These are phyloP conservation scores for Cyphotilapia sp. DNA, from an alignment of 2,113 vertebrate species.

Conservation along the genomic window DNA sequence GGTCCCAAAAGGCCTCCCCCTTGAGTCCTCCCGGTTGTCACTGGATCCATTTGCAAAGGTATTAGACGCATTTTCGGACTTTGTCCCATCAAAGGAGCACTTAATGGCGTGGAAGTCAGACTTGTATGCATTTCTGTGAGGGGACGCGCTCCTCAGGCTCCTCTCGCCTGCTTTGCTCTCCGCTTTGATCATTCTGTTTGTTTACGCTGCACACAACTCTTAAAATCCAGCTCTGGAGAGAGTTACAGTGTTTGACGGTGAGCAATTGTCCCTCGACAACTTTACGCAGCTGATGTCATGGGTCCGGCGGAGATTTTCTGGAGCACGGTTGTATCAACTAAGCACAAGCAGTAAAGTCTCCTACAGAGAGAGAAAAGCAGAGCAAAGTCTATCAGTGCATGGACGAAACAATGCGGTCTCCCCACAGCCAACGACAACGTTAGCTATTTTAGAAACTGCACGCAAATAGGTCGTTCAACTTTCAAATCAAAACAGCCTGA, in stretches of 20 bases:
- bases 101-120: conserved; percentile 90
- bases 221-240: not conserved
- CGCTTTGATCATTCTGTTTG: conserved; percentile 81
- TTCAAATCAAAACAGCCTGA: not conserved
- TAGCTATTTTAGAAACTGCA: not conserved
- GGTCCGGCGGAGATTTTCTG: conserved; percentile 34
- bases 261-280: not conserved
- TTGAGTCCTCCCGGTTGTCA: conserved; percentile 72
- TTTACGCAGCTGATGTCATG: conserved; percentile 40
- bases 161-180: conserved; percentile 86
- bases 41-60: conserved; percentile 76
- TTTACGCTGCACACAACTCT: not conserved
- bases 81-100: conserved; percentile 84
- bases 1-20: conserved; percentile 84
- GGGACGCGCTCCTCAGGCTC: conserved; percentile 85
- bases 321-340: conserved; percentile 40
- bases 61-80: conserved; percentile 64
- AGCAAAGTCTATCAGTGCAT: not conserved
- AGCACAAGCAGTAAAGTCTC: conserved; percentile 35
- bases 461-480: not conserved
- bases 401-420: not conserved
- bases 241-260: not conserved
- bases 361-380: conserved; percentile 25
- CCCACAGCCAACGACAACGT: not conserved
- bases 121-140: conserved; percentile 89